Base-by-base conservation (phyloP, 2,113 vertebrate genomes). In the Numenius arquata region DNA sequence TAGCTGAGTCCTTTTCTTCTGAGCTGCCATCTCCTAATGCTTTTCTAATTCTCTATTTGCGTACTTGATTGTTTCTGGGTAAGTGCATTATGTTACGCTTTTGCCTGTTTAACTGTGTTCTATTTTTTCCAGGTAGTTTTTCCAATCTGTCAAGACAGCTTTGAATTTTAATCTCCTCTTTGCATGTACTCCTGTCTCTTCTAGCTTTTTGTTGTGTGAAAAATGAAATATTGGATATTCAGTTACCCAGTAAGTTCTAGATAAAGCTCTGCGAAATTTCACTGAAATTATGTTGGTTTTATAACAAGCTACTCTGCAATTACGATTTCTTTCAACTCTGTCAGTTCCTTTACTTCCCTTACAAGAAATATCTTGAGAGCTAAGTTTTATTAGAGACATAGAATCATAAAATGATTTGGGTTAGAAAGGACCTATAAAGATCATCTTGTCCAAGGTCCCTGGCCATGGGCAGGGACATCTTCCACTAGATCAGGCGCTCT, bases 21-120 rank as follows among this genome's bases (percentile, higher is more conserved):
- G 61, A 83, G 25, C 38, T 76, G 48, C 25, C 5, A 7, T 55
- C 40, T 84, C 11, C 6, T 56, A 27, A n/a, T 7, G 32, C 12
- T 86, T 53, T 85, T 26, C 30, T 50, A 11, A 0, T 80, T 80
- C 53, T 26, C 7, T 41, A 4, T 91, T 84, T 84, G 40, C 1
- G 0, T 32, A 47, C 29, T 30, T 80, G 29, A 32, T 63, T 72
- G 20, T 86, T 80, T 91, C 72, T 80, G 9, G 76, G 29, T 61
- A 79, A 86, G n/a, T 0, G 3, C 27, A 20, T 8, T 53, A 0
- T n/a, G 2, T 65, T 89, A 59, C 0, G 2, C 6, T 83, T 75
- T 8, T 68, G 47, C 52, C n/a, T 83, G 20, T 82, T 88, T 52
- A 67, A 16, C 40, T 58, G 21, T 4, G 1, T 80, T 75, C 62